Evolutionary conservation across 2,888 invertebrate species (phyloP).

Genomic region (Poecilus cupreus): DNA sequence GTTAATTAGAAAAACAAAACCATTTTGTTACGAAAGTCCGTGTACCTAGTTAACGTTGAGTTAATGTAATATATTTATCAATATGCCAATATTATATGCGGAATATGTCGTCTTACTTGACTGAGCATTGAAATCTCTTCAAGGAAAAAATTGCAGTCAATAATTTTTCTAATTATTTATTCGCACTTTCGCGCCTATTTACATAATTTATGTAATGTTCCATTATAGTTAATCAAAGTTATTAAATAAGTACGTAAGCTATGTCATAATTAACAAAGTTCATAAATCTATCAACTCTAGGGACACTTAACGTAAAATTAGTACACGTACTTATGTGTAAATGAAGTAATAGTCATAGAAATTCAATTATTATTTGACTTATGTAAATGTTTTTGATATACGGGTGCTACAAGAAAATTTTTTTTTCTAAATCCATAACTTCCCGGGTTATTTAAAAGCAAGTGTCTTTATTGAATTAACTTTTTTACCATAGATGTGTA

Average conservation of each 20-base stretch:
- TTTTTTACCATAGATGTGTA: too few species aligned
- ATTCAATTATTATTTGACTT: too few species aligned
- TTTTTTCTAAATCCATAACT: too few species aligned
- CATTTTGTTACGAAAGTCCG: background rate
- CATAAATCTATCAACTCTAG: background rate
- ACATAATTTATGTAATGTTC: slow-evolving; percentile 23
- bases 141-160: slow-evolving; percentile 16
- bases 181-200: slow-evolving; percentile 27
- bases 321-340: too few species aligned
- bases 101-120: slow-evolving; percentile 13
- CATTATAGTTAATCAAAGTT: slow-evolving; percentile 11
- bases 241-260: background rate
- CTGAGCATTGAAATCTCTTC: slow-evolving; percentile 23
- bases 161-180: slow-evolving; percentile 11
- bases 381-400: too few species aligned
- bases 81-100: background rate
- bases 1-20: background rate
- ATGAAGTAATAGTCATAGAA: too few species aligned
- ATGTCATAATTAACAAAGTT: background rate
- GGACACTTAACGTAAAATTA: too few species aligned
- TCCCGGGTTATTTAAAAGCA: too few species aligned
- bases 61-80: background rate
- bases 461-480: too few species aligned
- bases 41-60: background rate
- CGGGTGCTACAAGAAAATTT: too few species aligned